phyloP scores from a whole-genome alignment of 1,140 invertebrate genomes.

The Drosophila punjabiensis region DNA sequence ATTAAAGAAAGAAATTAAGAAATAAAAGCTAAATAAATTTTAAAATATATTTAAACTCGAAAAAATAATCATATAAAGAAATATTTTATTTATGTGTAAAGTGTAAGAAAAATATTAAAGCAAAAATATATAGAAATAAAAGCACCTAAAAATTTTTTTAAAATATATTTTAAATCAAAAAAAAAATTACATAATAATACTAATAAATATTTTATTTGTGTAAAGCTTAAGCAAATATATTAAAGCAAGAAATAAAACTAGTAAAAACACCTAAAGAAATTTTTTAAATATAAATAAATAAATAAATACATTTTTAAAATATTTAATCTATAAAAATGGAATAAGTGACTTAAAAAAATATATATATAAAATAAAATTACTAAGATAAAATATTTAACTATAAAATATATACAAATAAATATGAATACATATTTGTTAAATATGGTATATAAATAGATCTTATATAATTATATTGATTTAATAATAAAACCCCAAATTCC shows the following conservation, averaged over 20 bases:
- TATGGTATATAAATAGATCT: background rate
- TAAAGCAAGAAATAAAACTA: background rate
- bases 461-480: background rate
- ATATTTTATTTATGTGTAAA: too few species aligned
- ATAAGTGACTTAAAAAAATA: background rate
- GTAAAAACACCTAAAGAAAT: background rate
- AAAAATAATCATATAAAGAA: too few species aligned
- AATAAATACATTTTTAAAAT: background rate
- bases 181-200: background rate
- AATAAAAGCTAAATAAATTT: too few species aligned
- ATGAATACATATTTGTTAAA: background rate
- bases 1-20: background rate
- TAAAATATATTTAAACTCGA: background rate
- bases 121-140: too few species aligned
- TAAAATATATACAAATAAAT: background rate
- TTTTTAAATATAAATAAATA: background rate
- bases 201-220: background rate
- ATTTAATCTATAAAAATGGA: background rate
- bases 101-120: too few species aligned
- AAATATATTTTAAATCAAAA: too few species aligned
- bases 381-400: background rate
- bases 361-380: background rate
- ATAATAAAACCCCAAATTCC: background rate
- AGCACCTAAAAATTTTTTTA: too few species aligned
- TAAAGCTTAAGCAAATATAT: background rate